phyloP scores from a whole-genome alignment of 2,888 invertebrate genomes.

The Tupiocoris notatus region DNA sequence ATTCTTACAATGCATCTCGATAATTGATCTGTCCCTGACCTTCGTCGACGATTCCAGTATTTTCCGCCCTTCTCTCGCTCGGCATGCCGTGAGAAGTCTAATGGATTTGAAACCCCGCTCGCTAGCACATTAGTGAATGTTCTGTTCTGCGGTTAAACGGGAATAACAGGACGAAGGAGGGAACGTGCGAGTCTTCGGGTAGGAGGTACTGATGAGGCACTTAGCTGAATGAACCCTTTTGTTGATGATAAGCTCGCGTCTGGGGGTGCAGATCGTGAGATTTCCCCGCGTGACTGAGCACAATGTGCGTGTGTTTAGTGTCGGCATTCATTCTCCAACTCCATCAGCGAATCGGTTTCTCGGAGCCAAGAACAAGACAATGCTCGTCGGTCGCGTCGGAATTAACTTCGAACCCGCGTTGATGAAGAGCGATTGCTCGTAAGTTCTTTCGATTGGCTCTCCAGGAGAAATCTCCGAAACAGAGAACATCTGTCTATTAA shows the following conservation, averaged over 20 bases:
- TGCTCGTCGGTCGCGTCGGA: not conserved
- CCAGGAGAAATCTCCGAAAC: no score
- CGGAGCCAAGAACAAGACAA: not conserved
- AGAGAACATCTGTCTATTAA: no score
- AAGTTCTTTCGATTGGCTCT: no score
- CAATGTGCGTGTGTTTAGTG: not conserved
- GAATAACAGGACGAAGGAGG: not conserved
- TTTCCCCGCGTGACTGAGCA: conserved; percentile 2
- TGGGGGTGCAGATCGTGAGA: not conserved
- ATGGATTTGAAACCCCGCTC: conserved; percentile 31
- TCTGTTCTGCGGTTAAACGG: not conserved
- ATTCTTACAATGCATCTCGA: no score
- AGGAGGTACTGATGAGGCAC: conserved; percentile 24
- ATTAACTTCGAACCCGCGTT: not conserved
- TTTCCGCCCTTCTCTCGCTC: no score
- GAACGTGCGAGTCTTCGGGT: not conserved
- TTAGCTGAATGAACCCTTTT: conserved; percentile 36
- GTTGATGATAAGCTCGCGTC: conserved; percentile 29
- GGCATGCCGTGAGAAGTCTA: no score
- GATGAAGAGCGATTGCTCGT: no score
- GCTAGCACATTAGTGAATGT: not conserved
- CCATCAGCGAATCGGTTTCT: not conserved
- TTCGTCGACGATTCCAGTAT: no score
- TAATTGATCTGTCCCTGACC: no score
- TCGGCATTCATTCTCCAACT: not conserved